Base-by-base conservation (phyloP, 1,140 invertebrate genomes). In the Holcopasites calliopsidis region DNA sequence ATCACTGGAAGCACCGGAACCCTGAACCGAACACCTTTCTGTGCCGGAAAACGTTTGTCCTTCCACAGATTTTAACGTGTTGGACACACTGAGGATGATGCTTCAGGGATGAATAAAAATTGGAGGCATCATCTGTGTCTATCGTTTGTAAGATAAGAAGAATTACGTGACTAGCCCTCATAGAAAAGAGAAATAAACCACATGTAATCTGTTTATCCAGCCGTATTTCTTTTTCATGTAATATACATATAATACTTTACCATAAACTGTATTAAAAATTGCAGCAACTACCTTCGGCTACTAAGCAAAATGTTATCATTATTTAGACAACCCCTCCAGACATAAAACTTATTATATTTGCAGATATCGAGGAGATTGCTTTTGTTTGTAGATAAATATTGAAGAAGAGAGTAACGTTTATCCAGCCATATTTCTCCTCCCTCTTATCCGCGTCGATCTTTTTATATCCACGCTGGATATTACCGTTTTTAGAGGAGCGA, bases 381-480 rank as follows among this genome's bases (percentile, higher is more conserved):
- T 40, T 7, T 6, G 21, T 5, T 40, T 21, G 23, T 38, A n/a
- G 33, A 23, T 18, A 42, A 28, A 61, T 10, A 57, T 2, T 0
- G 55, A 26, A 18, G 13, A n/a, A 11, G 4, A 26, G 3, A 28
- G 31, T 7, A 38, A n/a, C 54, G 28, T 26, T 42, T 21, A 26
- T 70, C 49, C 23, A 47, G 18, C 16, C 50, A 35, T 69, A 38
- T 77, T 74, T 55, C 31, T 35, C 11, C 16, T 26, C 31, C 49
- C 31, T 33, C 16, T 38, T 16, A n/a, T 23, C 5, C 13, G 21
- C 57, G 40, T 38, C 54, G 57, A 62, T 47, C 31, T 61, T 42
- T 81, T 78, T 81, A 69, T 77, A 80, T 81, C 60, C 57, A 38
- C 65, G 38, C n/a, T 40, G 28, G 44, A 58, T 49, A 55, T 49